Evolutionary conservation across 2,797 vertebrate genomes (phyloP), one percentile per base, ranked within the genome.

Genomic region (Epinephelus awoara): DNA sequence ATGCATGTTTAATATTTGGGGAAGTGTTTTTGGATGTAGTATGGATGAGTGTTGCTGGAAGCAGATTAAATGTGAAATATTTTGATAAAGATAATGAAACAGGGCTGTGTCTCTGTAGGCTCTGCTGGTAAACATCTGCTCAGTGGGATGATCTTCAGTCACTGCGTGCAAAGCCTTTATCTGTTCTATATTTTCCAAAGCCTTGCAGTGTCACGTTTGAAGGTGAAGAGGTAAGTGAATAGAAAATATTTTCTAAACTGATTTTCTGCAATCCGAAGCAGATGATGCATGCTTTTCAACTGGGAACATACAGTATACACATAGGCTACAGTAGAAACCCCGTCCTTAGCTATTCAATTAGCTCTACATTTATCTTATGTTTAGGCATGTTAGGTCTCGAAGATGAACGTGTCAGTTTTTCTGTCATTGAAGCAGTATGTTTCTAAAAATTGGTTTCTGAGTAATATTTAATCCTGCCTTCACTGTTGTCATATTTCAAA

Each of bases 401-500:
- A 75, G 46, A 87, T 68, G 27, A 72, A 21, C 47, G 47, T 78
- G 67, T 84, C 74, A 47, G 29, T 65, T 83, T 86, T 79, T 82
- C 25, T 80, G 65, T 85, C 75, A 80, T 25, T 82, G 27, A 77
- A 80, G 51, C 62, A 77, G 54, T 82, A 68, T 69, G 47, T 79
- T 84, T 85, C 61, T 77, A 74, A 81, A 42, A 82, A 75, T 54
- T 80, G 64, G 49, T 88, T 87, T 87, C 44, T 78, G 78, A 82
- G 56, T 85, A 88, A 86, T 71, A 83, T 84, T 77, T 88, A 85
- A 88, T 84, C 86, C 84, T 90, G 90, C 92, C 88, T 91, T 91
- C 85, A 87, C 75, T 78, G 79, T 85, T 88, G 82, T 89, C 64
- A 85, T 72, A 83, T 67, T 82, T 87, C 84, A 88, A 95, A 93